Conservation (phyloP, 1,140 invertebrate species). For the Zaprionus tsacasi region DNA sequence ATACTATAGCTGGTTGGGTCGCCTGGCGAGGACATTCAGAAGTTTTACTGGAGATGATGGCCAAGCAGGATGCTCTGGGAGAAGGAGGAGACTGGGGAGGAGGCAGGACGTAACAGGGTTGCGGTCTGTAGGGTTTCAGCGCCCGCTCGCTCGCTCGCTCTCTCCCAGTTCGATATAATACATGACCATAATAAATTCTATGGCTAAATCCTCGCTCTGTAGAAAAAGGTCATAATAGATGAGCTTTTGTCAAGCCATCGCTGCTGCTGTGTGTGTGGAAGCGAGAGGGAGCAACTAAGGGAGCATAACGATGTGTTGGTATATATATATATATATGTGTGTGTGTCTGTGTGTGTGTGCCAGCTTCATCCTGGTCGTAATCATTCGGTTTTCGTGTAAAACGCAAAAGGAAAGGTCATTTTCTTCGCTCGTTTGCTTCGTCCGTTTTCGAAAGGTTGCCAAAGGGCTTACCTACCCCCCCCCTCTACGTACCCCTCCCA, state of each 20-base stretch:
- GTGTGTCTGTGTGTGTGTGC: conserved; percentile 17
- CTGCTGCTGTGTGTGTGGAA: not conserved
- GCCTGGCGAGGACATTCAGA: conserved; percentile 40
- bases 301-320: conserved; percentile 3
- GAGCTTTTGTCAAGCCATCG: conserved; percentile 57
- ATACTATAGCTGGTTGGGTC: conserved; percentile 61
- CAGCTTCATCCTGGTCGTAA: conserved; percentile 56
- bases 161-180: conserved; percentile 69
- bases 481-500: not conserved
- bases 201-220: conserved; percentile 76
- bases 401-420: conserved; percentile 77
- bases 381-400: conserved; percentile 68
- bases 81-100: not conserved
- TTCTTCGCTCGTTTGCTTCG: conserved; percentile 70
- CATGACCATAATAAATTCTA: conserved; percentile 81
- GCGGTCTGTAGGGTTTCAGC: conserved; percentile 20
- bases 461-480: conserved; percentile 60
- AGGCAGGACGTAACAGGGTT: conserved; percentile 8
- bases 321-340: conserved; percentile 12
- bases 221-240: conserved; percentile 82
- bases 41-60: conserved; percentile 23
- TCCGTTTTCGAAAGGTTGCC: conserved; percentile 75
- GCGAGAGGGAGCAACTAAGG: not conserved
- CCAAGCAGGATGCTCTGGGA: not conserved
- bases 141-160: not conserved